Evolutionary conservation across 1,140 invertebrate species (phyloP).

Genomic region (Teleopsis dalmanni): DNA sequence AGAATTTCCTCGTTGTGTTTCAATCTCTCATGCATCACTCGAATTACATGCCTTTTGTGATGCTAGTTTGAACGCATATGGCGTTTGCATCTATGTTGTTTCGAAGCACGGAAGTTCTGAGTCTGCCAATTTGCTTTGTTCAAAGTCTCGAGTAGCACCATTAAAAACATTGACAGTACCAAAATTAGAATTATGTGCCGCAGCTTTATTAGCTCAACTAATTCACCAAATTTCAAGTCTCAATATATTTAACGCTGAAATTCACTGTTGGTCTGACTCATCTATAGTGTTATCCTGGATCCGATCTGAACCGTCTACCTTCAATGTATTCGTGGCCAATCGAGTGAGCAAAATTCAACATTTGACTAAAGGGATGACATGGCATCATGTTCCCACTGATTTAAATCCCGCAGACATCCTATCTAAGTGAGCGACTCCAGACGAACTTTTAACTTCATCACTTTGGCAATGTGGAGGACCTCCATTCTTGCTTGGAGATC

Average conservation of each 20-base stretch:
- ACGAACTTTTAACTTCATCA: constrained; percentile 16
- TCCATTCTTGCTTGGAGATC: neutral
- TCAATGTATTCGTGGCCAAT: constrained; percentile 37
- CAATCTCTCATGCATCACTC: too few species aligned
- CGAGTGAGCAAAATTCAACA: constrained; percentile 33
- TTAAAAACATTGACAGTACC: neutral
- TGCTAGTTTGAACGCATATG: constrained; percentile 3
- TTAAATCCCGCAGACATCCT: constrained; percentile 28
- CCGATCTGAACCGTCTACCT: neutral
- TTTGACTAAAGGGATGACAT: constrained; percentile 9
- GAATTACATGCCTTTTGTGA: constrained; percentile 4
- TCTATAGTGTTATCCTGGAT: constrained; percentile 12
- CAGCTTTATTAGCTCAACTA: neutral
- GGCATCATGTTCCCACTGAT: constrained; percentile 20
- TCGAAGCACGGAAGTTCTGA: neutral
- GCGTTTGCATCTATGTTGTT: constrained; percentile 2
- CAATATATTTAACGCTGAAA: neutral
- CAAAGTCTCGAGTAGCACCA: constrained; percentile 1
- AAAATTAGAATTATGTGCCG: neutral
- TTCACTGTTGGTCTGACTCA: constrained; percentile 11
- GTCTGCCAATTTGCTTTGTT: neutral
- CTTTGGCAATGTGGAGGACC: constrained; percentile 42
- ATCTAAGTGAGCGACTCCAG: constrained; percentile 17
- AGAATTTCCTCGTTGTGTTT: too few species aligned
- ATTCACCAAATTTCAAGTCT: neutral